Conservation (phyloP, 2,113 vertebrate species). For the Caretta caretta region DNA sequence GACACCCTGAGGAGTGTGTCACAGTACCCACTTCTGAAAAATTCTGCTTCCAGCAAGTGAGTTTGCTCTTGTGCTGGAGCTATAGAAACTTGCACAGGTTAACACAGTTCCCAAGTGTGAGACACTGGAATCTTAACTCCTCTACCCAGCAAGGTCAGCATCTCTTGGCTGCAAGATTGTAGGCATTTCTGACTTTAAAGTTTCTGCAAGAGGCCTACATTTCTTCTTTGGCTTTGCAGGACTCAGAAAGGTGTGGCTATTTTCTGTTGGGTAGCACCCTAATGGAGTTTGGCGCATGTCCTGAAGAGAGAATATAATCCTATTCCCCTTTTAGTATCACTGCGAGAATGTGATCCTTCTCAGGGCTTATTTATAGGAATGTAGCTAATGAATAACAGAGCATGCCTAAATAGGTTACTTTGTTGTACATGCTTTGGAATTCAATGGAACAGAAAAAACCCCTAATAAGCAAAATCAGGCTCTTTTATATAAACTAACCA, state of each 20-base stretch:
- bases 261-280: background rate
- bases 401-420: slow-evolving; percentile 37
- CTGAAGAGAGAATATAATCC: background rate
- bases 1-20: background rate
- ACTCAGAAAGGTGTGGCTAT: background rate
- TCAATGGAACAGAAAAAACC: slow-evolving; percentile 14
- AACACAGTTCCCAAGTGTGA: background rate
- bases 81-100: background rate
- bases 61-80: background rate
- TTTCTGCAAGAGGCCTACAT: background rate
- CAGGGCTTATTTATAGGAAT: background rate
- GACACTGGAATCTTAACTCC: background rate
- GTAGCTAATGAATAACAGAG: slow-evolving; percentile 51
- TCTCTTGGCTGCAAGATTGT: background rate
- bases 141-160: background rate
- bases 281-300: background rate
- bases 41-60: background rate
- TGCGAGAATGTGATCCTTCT: background rate
- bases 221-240: background rate
- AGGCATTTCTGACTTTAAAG: background rate
- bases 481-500: slow-evolving; percentile 54
- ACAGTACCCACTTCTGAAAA: background rate
- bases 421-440: slow-evolving; percentile 49
- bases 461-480: slow-evolving; percentile 33
- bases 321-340: background rate